Base-by-base conservation (phyloP, 1,140 invertebrate genomes). In the Hetaerina americana region DNA sequence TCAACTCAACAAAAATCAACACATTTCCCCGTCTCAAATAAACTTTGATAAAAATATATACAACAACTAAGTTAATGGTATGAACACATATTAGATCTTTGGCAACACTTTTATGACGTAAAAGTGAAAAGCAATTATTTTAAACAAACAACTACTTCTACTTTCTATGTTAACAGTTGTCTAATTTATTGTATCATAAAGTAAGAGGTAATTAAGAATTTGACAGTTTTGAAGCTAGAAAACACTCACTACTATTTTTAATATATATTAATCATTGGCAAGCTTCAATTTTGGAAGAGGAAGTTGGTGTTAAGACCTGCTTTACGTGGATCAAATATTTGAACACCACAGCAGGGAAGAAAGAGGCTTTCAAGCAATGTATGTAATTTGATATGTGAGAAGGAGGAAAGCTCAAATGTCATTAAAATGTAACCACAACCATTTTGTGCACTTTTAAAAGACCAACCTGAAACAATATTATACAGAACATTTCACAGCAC, bases 401-500 rank as follows among this genome's bases (percentile, higher is more conserved):
- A 57, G 40, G 40, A 57, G 40, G 40, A 57, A 57, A 57, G 40
- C 40, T 57, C 40, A 57, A 57, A 57, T 57, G 40, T 57, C 40
- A 57, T 57, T 57, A 57, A n/a, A 68, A 68, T 68, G 3, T 68
- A 26, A 68, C 66, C 18, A 12, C 25, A 68, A 68, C n/a, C 66
- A 5, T 57, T 57, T 57, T 57, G 40, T 57, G 40, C 40, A 57
- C 40, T 57, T 57, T 10, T 1, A 68, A 18, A 26, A 68, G 2
- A 3, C 3, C n/a, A 3, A 24, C 6, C 26, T 68, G n/a, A 24
- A n/a, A n/a, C n/a, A n/a, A n/a, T 3, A 3, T 68, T 27, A 68
- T 24, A 68, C n/a, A 68, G 25, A 22, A 68, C 66, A n/a, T 24
- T 26, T 68, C 66, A 68, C 66, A 68, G 24, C 27, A 68, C 66